Evolutionary conservation across 1,140 invertebrate species (phyloP).

Genomic region (Drosophila chauvacae): DNA sequence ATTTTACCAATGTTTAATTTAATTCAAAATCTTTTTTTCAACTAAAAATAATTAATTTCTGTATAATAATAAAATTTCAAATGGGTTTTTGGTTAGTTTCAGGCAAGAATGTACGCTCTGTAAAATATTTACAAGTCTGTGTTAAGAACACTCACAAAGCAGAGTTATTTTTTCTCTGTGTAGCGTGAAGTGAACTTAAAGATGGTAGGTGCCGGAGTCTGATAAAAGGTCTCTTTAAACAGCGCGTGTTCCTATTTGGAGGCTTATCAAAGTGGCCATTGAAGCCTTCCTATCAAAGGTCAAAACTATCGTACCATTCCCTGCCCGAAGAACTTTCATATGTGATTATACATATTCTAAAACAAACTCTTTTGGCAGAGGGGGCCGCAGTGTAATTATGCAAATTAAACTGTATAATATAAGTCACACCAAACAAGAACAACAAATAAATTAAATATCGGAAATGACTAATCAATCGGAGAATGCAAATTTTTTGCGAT

Average conservation of each 20-base stretch:
- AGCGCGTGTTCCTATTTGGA: not conserved
- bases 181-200: not conserved
- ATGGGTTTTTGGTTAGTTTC: not conserved
- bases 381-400: slow-evolving; percentile 3
- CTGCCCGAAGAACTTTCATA: not conserved
- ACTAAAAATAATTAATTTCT: too few relatives aligned
- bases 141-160: not conserved
- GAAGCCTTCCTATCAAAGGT: slow-evolving; percentile 26
- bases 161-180: not conserved
- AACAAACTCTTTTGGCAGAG: not conserved
- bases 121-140: too few relatives aligned
- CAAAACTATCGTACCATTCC: slow-evolving; percentile 1
- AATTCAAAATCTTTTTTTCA: too few relatives aligned
- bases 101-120: too few relatives aligned
- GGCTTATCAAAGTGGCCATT: slow-evolving; percentile 18
- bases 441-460: not conserved
- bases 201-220: not conserved
- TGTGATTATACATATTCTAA: not conserved
- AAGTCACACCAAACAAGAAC: not conserved
- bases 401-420: slow-evolving; percentile 6
- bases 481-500: slow-evolving; percentile 10
- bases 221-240: slow-evolving; percentile 3
- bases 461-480: slow-evolving; percentile 25
- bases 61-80: too few relatives aligned
- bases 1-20: too few relatives aligned